Evolutionary conservation across 2,113 vertebrate species (phyloP).

Genomic region (Anguilla rostrata): DNA sequence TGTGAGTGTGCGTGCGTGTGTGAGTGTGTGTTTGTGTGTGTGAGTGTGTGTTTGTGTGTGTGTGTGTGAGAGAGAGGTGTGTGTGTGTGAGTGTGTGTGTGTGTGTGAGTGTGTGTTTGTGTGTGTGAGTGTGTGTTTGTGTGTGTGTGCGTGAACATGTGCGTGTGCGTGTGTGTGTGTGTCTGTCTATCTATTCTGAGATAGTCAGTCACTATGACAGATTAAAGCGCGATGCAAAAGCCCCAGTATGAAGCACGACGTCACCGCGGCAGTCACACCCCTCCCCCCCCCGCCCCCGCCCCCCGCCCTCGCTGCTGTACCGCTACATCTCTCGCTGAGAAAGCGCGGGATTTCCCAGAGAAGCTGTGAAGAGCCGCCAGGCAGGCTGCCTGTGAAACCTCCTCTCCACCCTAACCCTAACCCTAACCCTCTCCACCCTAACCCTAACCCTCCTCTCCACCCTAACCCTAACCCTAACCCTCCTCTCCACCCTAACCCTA

Average conservation of each 20-base stretch:
- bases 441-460: no score
- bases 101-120: not conserved
- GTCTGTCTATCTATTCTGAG: not conserved
- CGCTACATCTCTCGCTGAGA: conserved; percentile 62
- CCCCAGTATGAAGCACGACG: conserved; percentile 75
- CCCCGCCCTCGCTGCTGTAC: conserved; percentile 47
- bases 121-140: conserved; percentile 2
- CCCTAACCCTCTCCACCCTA: no score
- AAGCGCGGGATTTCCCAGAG: conserved; percentile 43
- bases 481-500: no score
- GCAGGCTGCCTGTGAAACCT: conserved; percentile 36
- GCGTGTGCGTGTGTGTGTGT: not conserved
- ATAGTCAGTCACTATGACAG: not conserved
- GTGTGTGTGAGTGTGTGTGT: not conserved
- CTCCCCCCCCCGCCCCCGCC: conserved; percentile 66
- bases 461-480: no score
- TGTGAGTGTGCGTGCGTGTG: no score
- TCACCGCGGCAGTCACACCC: conserved; percentile 75
- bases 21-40: not conserved
- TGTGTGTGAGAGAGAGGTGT: not conserved
- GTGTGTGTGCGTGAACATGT: not conserved
- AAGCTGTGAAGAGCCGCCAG: no score
- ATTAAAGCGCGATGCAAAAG: conserved; percentile 28
- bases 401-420: no score
- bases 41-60: not conserved